Percentiles rank a stretch among this genome's conserved stretches.
These are phyloP conservation scores for Penaeus indicus DNA, from an alignment of 1,140 invertebrate genomes.

Conservation along the genomic window DNA sequence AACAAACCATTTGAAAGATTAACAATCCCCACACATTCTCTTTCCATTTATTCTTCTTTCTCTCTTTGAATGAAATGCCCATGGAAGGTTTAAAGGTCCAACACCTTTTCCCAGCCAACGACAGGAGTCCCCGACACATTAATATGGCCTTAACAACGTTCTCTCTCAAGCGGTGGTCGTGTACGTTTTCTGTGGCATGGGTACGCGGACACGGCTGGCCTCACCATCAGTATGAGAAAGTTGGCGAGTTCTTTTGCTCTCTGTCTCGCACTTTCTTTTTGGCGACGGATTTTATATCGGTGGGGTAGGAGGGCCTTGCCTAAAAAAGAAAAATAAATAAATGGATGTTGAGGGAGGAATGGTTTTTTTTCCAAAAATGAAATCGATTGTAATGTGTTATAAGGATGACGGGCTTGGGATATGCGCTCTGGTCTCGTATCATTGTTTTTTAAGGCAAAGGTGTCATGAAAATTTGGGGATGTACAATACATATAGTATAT, in stretches of 20 bases:
- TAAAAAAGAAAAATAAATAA: no score
- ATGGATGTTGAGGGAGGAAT: no score
- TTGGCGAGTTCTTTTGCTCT: not conserved
- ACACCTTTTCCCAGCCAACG: not conserved
- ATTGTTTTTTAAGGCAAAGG: no score
- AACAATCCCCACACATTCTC: not conserved
- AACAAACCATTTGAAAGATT: no score
- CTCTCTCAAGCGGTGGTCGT: conserved; percentile 29
- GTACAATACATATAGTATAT: no score
- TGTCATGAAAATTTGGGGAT: no score
- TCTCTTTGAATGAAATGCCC: not conserved
- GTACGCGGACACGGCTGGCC: not conserved
- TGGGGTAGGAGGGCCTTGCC: no score
- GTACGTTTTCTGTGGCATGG: conserved; percentile 48
- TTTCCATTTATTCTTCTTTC: not conserved
- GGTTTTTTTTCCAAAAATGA: no score
- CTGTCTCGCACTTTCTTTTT: not conserved
- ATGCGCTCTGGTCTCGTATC: no score
- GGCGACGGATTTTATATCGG: not conserved
- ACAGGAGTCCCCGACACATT: conserved; percentile 38
- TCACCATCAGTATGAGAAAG: not conserved
- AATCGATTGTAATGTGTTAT: no score
- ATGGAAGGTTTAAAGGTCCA: not conserved
- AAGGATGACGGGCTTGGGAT: no score
- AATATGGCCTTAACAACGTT: conserved; percentile 31